Evolutionary conservation across 1,140 invertebrate genomes (phyloP).

Genomic region (Anthonomus grandis): DNA sequence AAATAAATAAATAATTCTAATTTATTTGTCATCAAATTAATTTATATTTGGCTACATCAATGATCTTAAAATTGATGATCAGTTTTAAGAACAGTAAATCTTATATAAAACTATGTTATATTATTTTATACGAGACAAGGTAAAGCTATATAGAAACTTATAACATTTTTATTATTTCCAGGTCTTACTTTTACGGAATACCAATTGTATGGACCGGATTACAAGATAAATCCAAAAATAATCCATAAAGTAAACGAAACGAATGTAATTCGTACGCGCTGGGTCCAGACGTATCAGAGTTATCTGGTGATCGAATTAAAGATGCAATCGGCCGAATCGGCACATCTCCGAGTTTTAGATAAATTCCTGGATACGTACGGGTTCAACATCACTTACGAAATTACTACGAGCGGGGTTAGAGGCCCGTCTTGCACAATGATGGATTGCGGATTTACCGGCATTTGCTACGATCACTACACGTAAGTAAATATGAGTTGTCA

Average conservation of each 20-base stretch:
- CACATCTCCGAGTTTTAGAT: constrained; percentile 77
- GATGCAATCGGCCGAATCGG: constrained; percentile 70
- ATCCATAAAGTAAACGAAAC: constrained; percentile 65
- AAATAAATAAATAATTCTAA: too few relatives aligned
- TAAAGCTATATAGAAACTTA: too few relatives aligned
- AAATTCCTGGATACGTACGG: constrained; percentile 81
- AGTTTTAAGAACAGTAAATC: too few relatives aligned
- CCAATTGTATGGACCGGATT: constrained; percentile 69
- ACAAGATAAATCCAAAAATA: constrained; percentile 55
- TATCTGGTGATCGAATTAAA: constrained; percentile 77
- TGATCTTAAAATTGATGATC: too few relatives aligned
- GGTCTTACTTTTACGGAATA: constrained; percentile 76
- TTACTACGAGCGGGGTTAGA: constrained; percentile 56
- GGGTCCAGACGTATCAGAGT: constrained; percentile 66
- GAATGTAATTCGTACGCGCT: constrained; percentile 60
- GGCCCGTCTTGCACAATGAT: constrained; percentile 68
- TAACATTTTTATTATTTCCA: constrained; percentile 11
- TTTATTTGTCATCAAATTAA: too few relatives aligned
- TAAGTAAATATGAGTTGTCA: constrained; percentile 39
- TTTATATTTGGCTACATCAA: too few relatives aligned
- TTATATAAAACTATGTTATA: too few relatives aligned
- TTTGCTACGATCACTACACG: constrained; percentile 58
- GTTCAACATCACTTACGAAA: constrained; percentile 90
- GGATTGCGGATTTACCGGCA: constrained; percentile 77
- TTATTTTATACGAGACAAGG: too few relatives aligned